A percentile compares a stretch with the other conserved stretches of the same genome.
Evolutionary conservation across 2,888 invertebrate genomes (phyloP).

Genomic region (Chymomyza fuscimana): DNA sequence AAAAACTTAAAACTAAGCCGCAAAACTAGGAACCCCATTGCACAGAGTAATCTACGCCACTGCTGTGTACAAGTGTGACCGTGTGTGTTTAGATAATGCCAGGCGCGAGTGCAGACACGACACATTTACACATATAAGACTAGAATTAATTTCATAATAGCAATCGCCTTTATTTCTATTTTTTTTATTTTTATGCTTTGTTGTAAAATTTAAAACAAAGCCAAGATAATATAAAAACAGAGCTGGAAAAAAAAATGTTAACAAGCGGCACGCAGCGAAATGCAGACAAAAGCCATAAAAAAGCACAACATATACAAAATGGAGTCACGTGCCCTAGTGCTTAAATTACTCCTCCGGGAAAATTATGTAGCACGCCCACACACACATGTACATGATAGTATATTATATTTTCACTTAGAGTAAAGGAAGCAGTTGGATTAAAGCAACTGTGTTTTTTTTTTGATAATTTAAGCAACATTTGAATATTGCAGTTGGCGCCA

Average conservation of each 20-base stretch:
- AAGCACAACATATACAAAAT: slow-evolving; percentile 50
- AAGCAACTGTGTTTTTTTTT: background rate
- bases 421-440: background rate
- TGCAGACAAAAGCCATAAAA: slow-evolving; percentile 46
- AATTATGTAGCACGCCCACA: background rate
- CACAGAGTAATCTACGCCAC: too few relatives aligned
- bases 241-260: slow-evolving; percentile 16
- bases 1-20: too few relatives aligned
- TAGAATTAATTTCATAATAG: slow-evolving; percentile 59
- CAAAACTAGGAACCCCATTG: too few relatives aligned
- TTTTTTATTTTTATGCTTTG: background rate
- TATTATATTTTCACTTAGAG: background rate
- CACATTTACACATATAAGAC: slow-evolving; percentile 54
- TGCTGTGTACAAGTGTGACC: slow-evolving; percentile 5
- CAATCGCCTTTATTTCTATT: slow-evolving; percentile 13
- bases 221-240: slow-evolving; percentile 5
- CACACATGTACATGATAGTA: background rate
- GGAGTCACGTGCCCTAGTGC: slow-evolving; percentile 57
- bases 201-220: slow-evolving; percentile 6
- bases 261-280: slow-evolving; percentile 17
- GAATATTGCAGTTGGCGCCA: background rate
- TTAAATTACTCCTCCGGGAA: slow-evolving; percentile 49
- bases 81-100: slow-evolving; percentile 4
- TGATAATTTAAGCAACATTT: background rate
- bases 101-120: slow-evolving; percentile 21